These are phyloP conservation scores for Gadus chalcogrammus DNA, from an alignment of 2,113 vertebrate species.

Conservation along the genomic window DNA sequence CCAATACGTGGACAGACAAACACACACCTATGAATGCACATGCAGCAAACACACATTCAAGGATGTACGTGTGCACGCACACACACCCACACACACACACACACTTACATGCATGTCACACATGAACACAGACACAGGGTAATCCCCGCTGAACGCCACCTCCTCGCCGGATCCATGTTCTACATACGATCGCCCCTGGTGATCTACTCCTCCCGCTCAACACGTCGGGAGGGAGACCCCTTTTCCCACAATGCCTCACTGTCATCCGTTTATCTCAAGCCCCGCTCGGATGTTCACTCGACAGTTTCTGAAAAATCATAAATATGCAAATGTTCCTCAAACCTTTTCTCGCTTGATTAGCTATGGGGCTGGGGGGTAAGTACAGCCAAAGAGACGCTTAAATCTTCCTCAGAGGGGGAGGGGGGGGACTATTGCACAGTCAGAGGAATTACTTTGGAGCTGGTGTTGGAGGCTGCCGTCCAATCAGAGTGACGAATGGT, in stretches of 20 bases:
- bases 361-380: neutral
- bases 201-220: too few relatives aligned
- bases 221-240: too few relatives aligned
- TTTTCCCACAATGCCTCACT: too few relatives aligned
- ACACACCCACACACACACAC: neutral
- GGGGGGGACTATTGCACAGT: neutral
- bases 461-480: neutral
- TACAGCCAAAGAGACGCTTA: neutral
- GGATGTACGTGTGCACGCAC: neutral
- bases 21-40: constrained; percentile 6
- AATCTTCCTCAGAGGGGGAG: neutral
- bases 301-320: neutral
- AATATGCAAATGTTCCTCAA: neutral
- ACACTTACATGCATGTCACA: neutral
- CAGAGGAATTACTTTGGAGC: neutral
- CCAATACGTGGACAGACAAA: neutral
- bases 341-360: neutral
- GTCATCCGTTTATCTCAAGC: neutral
- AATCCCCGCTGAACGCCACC: too few relatives aligned
- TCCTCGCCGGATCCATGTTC: too few relatives aligned
- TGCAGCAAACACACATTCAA: neutral
- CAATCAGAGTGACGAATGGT: neutral
- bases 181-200: too few relatives aligned
- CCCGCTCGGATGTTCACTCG: accelerated
- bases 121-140: neutral